Base-by-base conservation (phyloP, 2,797 vertebrate genomes). In the Malurus splendens region DNA sequence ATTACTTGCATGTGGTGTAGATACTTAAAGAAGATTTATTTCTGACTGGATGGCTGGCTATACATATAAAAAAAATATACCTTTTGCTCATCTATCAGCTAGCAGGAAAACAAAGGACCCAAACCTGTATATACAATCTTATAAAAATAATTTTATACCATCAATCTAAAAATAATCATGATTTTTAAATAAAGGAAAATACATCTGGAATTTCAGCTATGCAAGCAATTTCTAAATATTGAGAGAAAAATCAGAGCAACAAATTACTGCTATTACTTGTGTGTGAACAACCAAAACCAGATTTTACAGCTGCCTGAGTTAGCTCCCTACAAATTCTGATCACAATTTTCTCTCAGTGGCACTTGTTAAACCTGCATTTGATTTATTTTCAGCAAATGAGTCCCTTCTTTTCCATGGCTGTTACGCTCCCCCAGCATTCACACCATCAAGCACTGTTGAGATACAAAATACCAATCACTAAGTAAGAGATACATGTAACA, bases 91-190 rank as follows among this genome's bases (percentile, higher is more conserved):
- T 78, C 71, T 92, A 42, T 66, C 36, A 85, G 86, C 38, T 62
- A 90, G 38, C 41, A 93, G 67, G 36, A 95, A 94, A 87, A 86
- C 27, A 55, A 47, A 65, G 91, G 91, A 89, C 3, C 1, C 10
- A 8, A 33, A 32, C 27, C 7, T 30, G 22, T 3, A 73, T 14
- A 25, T 5, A 24, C 4, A 32, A 47, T 61, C 36, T 20, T 36
- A 62, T 36, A 67, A 22, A 44, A 23, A 30, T 12, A 13, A 30
- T 51, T 91, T 77, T 42, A 42, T 42, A 47, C 10, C 38, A 44
- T 32, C 10, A n/a, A 38, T 14, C 27, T 42, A 55, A 65, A 75
- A 66, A 30, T 5, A 10, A 52, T 36, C 28, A 20, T 32, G 1
- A 23, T 18, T n/a, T 38, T 44, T 64, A 59, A 93, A 44, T 18